A percentile compares a stretch with the other conserved stretches of the same genome.
phyloP scores from a whole-genome alignment of 2,797 vertebrate species.

The Pelodytes ibericus region DNA sequence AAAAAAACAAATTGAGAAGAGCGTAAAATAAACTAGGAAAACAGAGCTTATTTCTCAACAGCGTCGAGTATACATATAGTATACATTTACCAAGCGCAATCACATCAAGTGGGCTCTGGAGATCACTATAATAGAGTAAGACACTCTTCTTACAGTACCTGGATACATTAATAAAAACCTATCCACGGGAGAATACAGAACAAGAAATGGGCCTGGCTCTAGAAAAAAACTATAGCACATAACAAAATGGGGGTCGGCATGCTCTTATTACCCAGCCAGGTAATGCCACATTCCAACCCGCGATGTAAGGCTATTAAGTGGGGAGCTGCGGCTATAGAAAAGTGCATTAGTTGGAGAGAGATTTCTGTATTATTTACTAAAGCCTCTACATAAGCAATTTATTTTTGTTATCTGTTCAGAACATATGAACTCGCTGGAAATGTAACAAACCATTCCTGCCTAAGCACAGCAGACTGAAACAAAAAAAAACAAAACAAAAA shows the following conservation, averaged over 20 bases:
- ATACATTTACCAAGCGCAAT: conserved; percentile 5
- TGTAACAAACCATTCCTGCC: conserved; percentile 61
- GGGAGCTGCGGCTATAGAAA: conserved; percentile 13
- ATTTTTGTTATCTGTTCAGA: conserved; percentile 42
- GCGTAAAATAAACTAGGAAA: not conserved
- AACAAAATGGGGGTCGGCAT: not conserved
- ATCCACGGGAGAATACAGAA: not conserved
- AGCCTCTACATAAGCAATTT: conserved; percentile 45
- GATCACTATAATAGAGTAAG: conserved; percentile 1
- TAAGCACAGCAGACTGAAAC: conserved; percentile 62
- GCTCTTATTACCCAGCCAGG: not conserved
- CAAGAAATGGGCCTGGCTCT: not conserved
- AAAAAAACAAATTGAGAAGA: not conserved
- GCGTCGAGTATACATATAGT: not conserved
- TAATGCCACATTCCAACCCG: not conserved
- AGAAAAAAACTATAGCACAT: not conserved
- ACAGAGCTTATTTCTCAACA: not conserved
- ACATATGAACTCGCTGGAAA: conserved; percentile 44
- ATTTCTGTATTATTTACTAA: conserved; percentile 36
- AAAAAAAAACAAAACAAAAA: too few species aligned
- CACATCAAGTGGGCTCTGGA: conserved; percentile 19
- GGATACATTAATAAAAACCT: not conserved
- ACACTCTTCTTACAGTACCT: not conserved
- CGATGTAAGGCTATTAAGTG: conserved; percentile 26
- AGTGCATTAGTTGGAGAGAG: conserved; percentile 23